Evolutionary conservation across 1,140 invertebrate genomes (phyloP), one percentile per base, ranked within the genome.

Genomic region (Drosophila jambulina): DNA sequence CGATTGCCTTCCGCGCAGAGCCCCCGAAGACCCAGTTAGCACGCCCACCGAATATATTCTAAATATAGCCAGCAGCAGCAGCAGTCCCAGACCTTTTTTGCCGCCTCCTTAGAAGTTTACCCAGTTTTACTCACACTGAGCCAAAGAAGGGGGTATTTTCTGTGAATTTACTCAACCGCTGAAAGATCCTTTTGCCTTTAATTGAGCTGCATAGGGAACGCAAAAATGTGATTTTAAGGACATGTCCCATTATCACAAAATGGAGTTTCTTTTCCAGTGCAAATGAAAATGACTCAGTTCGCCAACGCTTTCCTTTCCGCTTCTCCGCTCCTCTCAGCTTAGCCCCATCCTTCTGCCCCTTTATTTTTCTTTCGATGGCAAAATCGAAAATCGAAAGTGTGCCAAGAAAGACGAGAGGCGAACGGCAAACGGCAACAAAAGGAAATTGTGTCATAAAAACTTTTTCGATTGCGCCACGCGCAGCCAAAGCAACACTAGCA

Each of bases 301-400:
- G 6, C 49, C 49, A 32, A 4, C 49, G n/a, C 12, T 29, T 32
- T 51, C 13, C 49, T 29, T 38, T 34, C 43, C 36, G 13, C 46
- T 27, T 48, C 9, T 49, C 43, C 13, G 25, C 46, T 27, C n/a
- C 25, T 13, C n/a, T 4, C 15, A 21, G 48, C 51, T 10, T 17
- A 15, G 29, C 29, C 49, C n/a, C 29, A 51, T 51, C 48, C 49
- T 53, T 34, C 34, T 40, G 49, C 15, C 46, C 32, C 32, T 63
- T 32, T 42, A 49, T 61, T 64, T 65, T 69, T n/a, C 21, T 25
- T 34, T 40, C 65, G 62, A 69, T 69, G 67, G 65, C 78, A 49
- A 85, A 90, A 88, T 88, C 85, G 84, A 88, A 88, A 88, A 88
- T 88, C 84, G 84, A 88, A 88, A 88, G 85, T 88, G 85, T 88